phyloP scores from a whole-genome alignment of 2,797 vertebrate species.

The Phylloscopus collybita region DNA sequence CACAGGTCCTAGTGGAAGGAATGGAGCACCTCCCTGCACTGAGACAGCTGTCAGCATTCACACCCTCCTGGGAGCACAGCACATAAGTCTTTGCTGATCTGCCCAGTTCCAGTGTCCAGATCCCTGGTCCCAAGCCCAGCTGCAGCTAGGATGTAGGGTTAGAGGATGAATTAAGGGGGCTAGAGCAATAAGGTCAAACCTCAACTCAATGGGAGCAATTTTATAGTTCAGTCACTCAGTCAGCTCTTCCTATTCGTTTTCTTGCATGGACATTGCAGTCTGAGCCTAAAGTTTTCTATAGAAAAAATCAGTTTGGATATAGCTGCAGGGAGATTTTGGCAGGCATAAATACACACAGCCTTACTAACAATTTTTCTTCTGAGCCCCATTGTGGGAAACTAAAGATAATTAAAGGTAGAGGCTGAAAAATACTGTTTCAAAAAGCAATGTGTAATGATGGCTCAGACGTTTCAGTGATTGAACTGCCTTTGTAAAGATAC shows the following conservation, averaged over 20 bases:
- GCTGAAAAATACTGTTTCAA: background rate
- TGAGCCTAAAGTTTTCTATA: background rate
- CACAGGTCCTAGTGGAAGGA: background rate
- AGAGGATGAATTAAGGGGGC: background rate
- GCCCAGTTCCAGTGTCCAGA: background rate
- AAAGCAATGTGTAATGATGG: background rate
- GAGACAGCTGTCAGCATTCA: background rate
- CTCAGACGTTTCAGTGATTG: background rate
- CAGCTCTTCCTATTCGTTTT: background rate
- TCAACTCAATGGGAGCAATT: background rate
- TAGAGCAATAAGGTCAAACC: background rate
- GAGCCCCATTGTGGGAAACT: background rate
- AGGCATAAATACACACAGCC: background rate
- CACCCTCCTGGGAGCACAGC: background rate
- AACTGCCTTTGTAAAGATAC: background rate
- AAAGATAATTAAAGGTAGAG: constrained; percentile 43
- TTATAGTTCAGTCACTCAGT: background rate
- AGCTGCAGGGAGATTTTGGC: background rate
- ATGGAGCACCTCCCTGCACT: background rate
- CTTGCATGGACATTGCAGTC: background rate
- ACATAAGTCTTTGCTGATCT: background rate
- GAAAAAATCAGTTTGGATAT: background rate
- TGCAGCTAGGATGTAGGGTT: background rate
- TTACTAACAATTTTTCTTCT: background rate
- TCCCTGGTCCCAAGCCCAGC: background rate